Evolutionary conservation across 2,797 vertebrate genomes (phyloP), one percentile per base, ranked within the genome.

Genomic region (Melanotaenia boesemani): DNA sequence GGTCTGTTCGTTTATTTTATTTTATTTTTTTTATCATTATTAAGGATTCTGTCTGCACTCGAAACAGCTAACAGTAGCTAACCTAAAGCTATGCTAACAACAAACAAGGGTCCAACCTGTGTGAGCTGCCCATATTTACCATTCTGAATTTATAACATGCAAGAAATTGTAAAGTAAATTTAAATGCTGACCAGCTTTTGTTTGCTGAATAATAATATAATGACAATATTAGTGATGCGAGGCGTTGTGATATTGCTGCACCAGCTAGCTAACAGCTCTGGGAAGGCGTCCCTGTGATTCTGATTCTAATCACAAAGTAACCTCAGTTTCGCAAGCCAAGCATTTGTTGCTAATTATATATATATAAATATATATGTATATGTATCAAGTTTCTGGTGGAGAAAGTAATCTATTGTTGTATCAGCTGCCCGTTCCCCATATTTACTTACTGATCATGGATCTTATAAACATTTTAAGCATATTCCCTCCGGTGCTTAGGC

Each of bases 31-130:
- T 36, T 16, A n/a, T 12, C 8, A 16, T 32, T 44, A n/a, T 24
- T 54, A 0, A 6, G 0, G 8, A 34, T 36, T 65, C 5, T 61
- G 18, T 55, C 28, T 44, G 0, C 5, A 18, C 9, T 50, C 4
- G 32, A 2, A 1, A 22, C 46, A 54, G 57, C 16, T 28, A 36
- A 18, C 1, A 2, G 15, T 5, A 74, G 72, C 18, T 79, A 77
- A 22, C 46, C 26, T 16, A n/a, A 48, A 70, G 60, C 61, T 61
- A 71, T 10, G 85, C 77, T 85, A 79, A 84, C 70, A 85, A 82
- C 80, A 82, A 59, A 8, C 5, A 20, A 20, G 24, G 9, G n/a
- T n/a, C 30, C 11, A 70, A 2, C 7, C 26, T 18, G 9, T n/a
- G 54, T 46, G 71, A 13, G 15, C 15, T 56, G 26, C 26, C 3